A percentile compares a stretch with the other conserved stretches of the same genome.
These are phyloP conservation scores for Xylocopa sonorina DNA, from an alignment of 1,140 invertebrate genomes.

Conservation along the genomic window DNA sequence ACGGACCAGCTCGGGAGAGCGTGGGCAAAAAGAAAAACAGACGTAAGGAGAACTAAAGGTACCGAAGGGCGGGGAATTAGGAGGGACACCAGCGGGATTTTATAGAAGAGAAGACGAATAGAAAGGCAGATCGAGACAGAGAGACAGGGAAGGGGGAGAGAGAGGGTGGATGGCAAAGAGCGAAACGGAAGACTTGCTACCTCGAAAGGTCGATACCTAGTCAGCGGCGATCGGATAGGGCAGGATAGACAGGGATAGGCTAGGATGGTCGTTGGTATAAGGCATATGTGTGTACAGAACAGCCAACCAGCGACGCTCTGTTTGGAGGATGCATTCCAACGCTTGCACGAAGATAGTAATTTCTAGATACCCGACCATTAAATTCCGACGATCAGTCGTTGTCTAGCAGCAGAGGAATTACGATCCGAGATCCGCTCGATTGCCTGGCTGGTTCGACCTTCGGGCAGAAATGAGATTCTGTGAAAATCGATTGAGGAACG, in stretches of 20 bases:
- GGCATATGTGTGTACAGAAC: background rate
- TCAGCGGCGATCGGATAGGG: conserved; percentile 70
- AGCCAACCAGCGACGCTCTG: conserved; percentile 30
- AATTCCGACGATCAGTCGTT: conserved; percentile 31
- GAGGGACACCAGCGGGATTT: conserved; percentile 28
- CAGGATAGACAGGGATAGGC: conserved; percentile 60
- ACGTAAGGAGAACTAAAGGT: background rate
- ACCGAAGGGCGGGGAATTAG: background rate
- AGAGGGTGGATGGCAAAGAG: background rate
- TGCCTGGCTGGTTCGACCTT: conserved; percentile 24
- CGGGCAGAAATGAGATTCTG: background rate
- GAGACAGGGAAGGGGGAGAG: conserved; percentile 6
- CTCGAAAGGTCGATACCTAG: conserved; percentile 71
- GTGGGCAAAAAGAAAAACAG: background rate
- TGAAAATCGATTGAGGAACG: conserved; percentile 14
- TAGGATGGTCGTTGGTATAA: conserved; percentile 31
- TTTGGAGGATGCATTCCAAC: conserved; percentile 31
- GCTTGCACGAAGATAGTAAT: conserved; percentile 32
- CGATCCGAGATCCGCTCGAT: conserved; percentile 39
- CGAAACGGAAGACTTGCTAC: conserved; percentile 25
- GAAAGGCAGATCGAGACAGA: background rate
- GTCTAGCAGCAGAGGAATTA: conserved; percentile 18
- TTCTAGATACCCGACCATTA: conserved; percentile 33
- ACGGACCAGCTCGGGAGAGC: background rate
- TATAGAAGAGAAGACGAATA: conserved; percentile 11